A percentile compares a stretch with the other conserved stretches of the same genome.
Evolutionary conservation across 2,113 vertebrate species (phyloP).

Genomic region (Mellivora capensis): DNA sequence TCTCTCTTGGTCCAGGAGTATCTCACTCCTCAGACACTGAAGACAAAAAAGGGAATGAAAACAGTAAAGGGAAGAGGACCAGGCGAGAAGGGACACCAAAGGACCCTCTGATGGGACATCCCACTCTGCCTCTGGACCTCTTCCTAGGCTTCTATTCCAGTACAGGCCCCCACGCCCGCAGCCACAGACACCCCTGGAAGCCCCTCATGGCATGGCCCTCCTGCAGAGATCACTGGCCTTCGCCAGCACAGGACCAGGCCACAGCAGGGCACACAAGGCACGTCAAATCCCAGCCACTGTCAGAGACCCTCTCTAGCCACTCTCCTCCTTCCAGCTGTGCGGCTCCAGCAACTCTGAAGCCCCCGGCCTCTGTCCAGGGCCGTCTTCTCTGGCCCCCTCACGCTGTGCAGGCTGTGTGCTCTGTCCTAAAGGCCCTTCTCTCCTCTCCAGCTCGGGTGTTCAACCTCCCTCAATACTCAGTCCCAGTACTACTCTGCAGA

Average conservation of each 20-base stretch:
- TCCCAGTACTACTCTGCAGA: not conserved
- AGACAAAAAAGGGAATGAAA: not conserved
- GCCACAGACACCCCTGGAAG: not conserved
- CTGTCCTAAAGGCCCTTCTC: not conserved
- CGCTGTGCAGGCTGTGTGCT: not conserved
- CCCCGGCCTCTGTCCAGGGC: not conserved
- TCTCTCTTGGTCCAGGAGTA: rapidly evolving
- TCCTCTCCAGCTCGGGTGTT: not conserved
- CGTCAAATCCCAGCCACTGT: not conserved
- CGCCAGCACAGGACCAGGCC: not conserved
- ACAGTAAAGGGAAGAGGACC: not conserved
- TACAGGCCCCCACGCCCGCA: not conserved
- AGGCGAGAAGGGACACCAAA: rapidly evolving
- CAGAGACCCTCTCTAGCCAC: not conserved
- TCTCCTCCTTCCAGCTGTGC: rapidly evolving
- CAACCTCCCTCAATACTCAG: not conserved
- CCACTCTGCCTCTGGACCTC: not conserved
- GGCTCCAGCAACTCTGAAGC: not conserved
- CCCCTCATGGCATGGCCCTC: not conserved
- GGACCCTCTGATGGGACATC: not conserved
- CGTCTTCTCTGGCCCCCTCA: not conserved
- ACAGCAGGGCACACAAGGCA: rapidly evolving
- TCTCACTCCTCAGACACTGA: not conserved
- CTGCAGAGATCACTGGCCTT: not conserved
- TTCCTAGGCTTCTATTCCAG: not conserved